A percentile compares a stretch with the other conserved stretches of the same genome.
These are phyloP conservation scores for Ahaetulla prasina DNA, from an alignment of 2,113 vertebrate genomes.

Conservation along the genomic window DNA sequence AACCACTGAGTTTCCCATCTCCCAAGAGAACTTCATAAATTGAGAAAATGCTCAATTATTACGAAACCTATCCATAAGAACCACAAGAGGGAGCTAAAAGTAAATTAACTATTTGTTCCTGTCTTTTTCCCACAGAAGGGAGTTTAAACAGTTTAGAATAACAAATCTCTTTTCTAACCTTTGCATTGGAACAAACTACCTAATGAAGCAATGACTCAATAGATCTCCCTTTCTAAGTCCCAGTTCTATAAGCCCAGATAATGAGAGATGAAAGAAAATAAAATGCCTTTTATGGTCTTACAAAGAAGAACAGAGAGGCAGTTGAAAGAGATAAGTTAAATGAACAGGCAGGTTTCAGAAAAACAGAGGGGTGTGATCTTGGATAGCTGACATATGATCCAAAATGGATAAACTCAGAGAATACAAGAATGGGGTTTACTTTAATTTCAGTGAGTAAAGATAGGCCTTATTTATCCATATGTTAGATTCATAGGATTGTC, in stretches of 20 bases:
- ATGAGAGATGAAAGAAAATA: background rate
- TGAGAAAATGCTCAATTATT: background rate
- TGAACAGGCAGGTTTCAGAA: background rate
- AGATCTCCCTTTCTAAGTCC: background rate
- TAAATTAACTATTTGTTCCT: conserved; percentile 25
- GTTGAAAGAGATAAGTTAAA: background rate
- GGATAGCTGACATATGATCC: background rate
- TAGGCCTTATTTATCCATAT: background rate
- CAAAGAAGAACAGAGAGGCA: background rate
- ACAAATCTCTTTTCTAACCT: background rate
- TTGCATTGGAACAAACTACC: background rate
- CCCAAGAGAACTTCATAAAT: background rate
- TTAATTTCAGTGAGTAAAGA: background rate
- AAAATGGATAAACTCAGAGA: background rate
- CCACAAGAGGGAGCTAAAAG: conserved; percentile 63
- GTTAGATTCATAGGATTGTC: background rate
- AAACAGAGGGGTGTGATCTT: background rate
- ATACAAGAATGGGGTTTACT: background rate
- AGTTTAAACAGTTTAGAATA: background rate
- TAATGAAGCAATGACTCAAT: too few species aligned
- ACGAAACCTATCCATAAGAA: background rate
- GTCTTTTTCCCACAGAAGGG: background rate
- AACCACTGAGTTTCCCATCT: background rate
- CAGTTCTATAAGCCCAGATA: background rate
- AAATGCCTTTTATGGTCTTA: background rate